phyloP scores from a whole-genome alignment of 1,140 invertebrate species.

The Rhyzopertha dominica region DNA sequence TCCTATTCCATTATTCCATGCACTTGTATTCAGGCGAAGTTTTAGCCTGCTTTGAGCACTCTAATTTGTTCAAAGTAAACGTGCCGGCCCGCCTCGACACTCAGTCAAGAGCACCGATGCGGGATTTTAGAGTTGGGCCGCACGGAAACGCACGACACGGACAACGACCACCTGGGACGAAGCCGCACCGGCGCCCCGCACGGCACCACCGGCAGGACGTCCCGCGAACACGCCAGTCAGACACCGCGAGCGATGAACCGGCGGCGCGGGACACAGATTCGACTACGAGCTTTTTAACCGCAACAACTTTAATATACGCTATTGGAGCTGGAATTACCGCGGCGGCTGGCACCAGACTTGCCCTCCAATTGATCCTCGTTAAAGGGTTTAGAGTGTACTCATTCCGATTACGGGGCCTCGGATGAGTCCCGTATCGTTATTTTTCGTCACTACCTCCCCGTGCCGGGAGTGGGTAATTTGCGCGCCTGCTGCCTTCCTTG shows the following conservation, averaged over 20 bases:
- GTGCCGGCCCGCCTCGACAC: slow-evolving; percentile 58
- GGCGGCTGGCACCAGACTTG: slow-evolving; percentile 88
- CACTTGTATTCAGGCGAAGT: slow-evolving; percentile 65
- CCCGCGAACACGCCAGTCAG: slow-evolving; percentile 13
- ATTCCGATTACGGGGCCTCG: slow-evolving; percentile 80
- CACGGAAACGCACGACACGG: no score
- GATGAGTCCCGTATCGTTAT: slow-evolving; percentile 78
- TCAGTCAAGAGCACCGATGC: slow-evolving; percentile 49
- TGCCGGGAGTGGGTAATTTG: slow-evolving; percentile 80
- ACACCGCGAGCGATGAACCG: slow-evolving; percentile 44
- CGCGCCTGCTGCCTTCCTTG: slow-evolving; percentile 39
- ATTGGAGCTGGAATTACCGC: slow-evolving; percentile 67
- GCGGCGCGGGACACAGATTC: slow-evolving; percentile 59
- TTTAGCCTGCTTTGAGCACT: slow-evolving; percentile 72
- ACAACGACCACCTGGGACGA: no score
- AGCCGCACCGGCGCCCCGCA: no score
- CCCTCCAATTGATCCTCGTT: slow-evolving; percentile 84
- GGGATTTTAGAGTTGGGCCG: slow-evolving; percentile 28
- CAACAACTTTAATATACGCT: slow-evolving; percentile 79
- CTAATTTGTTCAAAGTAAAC: slow-evolving; percentile 79
- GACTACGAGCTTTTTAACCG: slow-evolving; percentile 73
- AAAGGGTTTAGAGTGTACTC: slow-evolving; percentile 86
- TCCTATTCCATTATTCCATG: slow-evolving; percentile 77
- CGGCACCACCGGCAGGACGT: no score
- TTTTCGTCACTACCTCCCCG: slow-evolving; percentile 80